phyloP scores from a whole-genome alignment of 2,797 vertebrate species.

The Falco novaeseelandiae region DNA sequence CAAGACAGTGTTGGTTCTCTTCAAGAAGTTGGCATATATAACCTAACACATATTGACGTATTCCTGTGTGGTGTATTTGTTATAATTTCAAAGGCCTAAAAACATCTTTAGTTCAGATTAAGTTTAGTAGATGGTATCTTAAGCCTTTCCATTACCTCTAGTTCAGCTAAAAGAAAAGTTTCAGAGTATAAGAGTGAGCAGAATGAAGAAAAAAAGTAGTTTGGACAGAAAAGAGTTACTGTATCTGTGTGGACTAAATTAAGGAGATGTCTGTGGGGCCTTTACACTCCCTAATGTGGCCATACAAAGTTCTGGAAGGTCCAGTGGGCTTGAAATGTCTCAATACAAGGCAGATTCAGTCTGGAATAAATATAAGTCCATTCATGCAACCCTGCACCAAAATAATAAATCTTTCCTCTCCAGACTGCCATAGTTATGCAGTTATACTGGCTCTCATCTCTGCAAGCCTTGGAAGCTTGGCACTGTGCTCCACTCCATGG shows the following conservation, averaged over 20 bases:
- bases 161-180: background rate
- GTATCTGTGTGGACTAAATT: background rate
- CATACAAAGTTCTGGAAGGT: background rate
- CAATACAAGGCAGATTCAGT: background rate
- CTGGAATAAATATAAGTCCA: background rate
- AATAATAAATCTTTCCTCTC: slow-evolving; percentile 9
- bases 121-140: background rate
- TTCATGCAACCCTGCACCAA: background rate
- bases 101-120: background rate
- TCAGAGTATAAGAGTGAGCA: background rate
- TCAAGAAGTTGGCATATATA: background rate
- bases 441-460: background rate
- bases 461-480: background rate
- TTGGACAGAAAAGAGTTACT: background rate
- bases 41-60: background rate
- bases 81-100: background rate
- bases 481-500: background rate
- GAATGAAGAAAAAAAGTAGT: background rate
- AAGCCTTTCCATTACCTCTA: background rate
- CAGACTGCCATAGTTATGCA: background rate
- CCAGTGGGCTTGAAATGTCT: background rate
- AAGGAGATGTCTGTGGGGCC: background rate
- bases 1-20: background rate
- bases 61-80: background rate
- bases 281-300: background rate